Percentiles rank a stretch among this genome's conserved stretches.
These are phyloP conservation scores for Tenthredo scrophulariae DNA, from an alignment of 2,888 invertebrate genomes.

Conservation along the genomic window DNA sequence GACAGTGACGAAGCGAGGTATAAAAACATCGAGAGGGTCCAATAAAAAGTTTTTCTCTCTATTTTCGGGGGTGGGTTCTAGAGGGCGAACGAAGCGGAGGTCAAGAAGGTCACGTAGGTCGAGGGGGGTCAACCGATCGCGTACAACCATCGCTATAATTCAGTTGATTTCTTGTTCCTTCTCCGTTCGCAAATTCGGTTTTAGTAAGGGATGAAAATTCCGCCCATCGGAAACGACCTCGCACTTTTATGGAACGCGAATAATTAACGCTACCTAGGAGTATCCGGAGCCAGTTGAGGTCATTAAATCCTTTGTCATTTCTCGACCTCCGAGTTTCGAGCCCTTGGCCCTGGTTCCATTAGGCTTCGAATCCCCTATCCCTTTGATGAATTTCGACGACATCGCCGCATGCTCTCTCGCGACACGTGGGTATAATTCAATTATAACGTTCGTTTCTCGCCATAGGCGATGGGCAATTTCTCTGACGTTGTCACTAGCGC, in stretches of 20 bases:
- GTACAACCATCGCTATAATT: neutral
- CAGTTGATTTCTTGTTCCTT: neutral
- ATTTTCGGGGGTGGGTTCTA: neutral
- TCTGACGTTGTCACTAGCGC: neutral
- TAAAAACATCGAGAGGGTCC: neutral
- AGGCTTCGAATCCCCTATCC: neutral
- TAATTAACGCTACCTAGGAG: neutral
- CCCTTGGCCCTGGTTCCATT: neutral
- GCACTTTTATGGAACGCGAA: neutral
- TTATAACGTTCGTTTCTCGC: neutral
- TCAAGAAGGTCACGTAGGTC: slow-evolving; percentile 27
- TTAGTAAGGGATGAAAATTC: neutral
- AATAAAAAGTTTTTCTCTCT: slow-evolving; percentile 26
- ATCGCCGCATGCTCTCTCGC: neutral
- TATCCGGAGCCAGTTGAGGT: neutral
- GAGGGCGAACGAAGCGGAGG: neutral
- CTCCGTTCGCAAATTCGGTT: neutral
- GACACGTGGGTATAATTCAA: slow-evolving; percentile 14
- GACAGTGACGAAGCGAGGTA: slow-evolving; percentile 42
- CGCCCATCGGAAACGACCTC: neutral
- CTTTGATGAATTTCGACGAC: neutral
- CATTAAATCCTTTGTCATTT: slow-evolving; percentile 36
- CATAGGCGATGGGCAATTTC: neutral
- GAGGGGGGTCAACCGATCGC: neutral
- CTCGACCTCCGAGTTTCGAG: neutral